Base-by-base conservation (phyloP, 2,113 vertebrate genomes). In the Hippocampus zosterae region DNA sequence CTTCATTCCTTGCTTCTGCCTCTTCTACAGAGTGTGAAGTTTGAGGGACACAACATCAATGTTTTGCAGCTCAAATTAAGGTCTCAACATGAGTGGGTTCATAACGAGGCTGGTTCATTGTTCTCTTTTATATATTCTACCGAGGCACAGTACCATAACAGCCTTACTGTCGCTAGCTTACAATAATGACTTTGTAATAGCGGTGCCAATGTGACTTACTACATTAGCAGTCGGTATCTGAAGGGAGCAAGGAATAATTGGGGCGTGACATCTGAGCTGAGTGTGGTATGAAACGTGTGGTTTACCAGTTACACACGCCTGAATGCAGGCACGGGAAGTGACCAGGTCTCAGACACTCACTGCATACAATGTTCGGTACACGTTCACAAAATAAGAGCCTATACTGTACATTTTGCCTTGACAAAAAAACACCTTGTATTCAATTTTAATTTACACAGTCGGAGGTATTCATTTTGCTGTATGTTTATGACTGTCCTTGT, bases 1-100 rank as follows among this genome's bases (percentile, higher is more conserved):
- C 68, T 81, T 70, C 62, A 83, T 67, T 75, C 53, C 72, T 61
- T 61, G 52, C 33, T 66, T 72, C 67, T 72, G 68, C 73, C 62
- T 85, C 60, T 82, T 65, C 67, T 76, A 60, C 73, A 73, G 68
- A 21, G 46, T 5, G 16, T 48, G 46, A 18, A 48, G 19, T 52
- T 9, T 52, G 50, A n/a, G 50, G 19, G 19, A n/a, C 19, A 52
- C 50, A 8, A 2, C 16, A 18, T 48, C 16, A 18, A 3, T 48
- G 10, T 37, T 25, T 25, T 29, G 6, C 56, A 59, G 56, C 13
- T 3, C 13, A 69, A 61, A 79, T 2, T 2, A 56, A 66, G 64
- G 57, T 65, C 13, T 41, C 37, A 73, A 37, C 46, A n/a, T 44
- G 40, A 40, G 3, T 4, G 65, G 44, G 67, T 40, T 65, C 66